phyloP scores from a whole-genome alignment of 2,113 vertebrate genomes.

The Tretioscincus oriximinensis region DNA sequence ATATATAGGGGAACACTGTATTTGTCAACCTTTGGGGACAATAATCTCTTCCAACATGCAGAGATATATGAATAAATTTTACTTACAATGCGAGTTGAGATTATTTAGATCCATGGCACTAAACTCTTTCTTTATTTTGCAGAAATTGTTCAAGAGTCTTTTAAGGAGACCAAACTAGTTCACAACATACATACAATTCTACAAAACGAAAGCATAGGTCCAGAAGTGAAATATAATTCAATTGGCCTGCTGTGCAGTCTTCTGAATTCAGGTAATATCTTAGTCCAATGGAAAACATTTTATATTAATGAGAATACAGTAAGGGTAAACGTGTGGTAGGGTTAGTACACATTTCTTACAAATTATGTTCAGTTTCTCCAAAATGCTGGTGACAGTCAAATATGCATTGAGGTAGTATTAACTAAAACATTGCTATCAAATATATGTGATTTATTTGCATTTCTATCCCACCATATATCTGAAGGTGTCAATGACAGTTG shows the following conservation, averaged over 20 bases:
- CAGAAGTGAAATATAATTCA: conserved; percentile 86
- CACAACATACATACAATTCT: conserved; percentile 79
- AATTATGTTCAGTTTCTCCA: not conserved
- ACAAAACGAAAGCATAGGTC: conserved; percentile 76
- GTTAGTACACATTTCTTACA: not conserved
- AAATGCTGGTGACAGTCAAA: too few relatives aligned
- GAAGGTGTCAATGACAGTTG: too few relatives aligned
- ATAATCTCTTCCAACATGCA: not conserved
- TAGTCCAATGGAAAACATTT: not conserved
- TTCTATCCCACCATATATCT: too few relatives aligned
- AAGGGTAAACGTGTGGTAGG: not conserved
- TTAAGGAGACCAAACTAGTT: conserved; percentile 75
- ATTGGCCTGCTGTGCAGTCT: conserved; percentile 83
- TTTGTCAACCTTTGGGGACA: not conserved
- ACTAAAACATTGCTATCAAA: not conserved
- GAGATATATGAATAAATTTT: not conserved
- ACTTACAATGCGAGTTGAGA: too few relatives aligned
- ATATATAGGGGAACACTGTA: too few relatives aligned
- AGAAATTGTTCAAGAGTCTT: conserved; percentile 77
- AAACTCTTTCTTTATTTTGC: conserved; percentile 35
- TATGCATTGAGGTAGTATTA: too few relatives aligned
- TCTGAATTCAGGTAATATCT: conserved; percentile 78
- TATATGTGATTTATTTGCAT: too few relatives aligned
- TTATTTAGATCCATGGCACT: not conserved
- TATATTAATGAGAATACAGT: not conserved